Base-by-base conservation (phyloP, 2,797 vertebrate genomes). In the Fistularia commersonii region DNA sequence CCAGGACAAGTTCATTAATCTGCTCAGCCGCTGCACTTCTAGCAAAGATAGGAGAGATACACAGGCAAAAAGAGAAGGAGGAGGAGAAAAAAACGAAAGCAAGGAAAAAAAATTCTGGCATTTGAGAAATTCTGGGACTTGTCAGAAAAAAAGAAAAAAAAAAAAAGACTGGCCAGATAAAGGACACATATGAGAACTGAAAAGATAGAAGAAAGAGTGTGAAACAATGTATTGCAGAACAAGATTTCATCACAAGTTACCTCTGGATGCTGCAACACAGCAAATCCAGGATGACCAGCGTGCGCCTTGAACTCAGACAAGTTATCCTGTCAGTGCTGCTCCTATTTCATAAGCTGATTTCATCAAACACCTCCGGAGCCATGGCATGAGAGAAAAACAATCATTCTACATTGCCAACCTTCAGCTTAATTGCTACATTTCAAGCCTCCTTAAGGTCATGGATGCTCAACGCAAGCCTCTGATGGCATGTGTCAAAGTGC, bases 1-100 rank as follows among this genome's bases (percentile, higher is more conserved):
- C 71, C 58, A 48, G 67, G 64, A 38, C 61, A 41, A 71, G 43
- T 63, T 81, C 59, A 77, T 81, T 79, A 69, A 72, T 76, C 64
- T 64, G 44, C 58, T 74, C 55, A 61, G 41, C 48, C 62, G 63
- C 60, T 36, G 35, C 23, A 23, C 23, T 23, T 23, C 23, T 23
- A 23, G 23, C 23, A 23, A 4, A 23, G 4, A 23, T 23, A 23
- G 23, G 35, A 36, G 35, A 36, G 35, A 36, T 7, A 36, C 7
- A 36, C 7, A 36, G 35, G 31, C 15, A 54, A 50, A 57, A 48
- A 69, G 57, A 54, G 15, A 33, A 40, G 34, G 32, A 32, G 46
- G 60, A 15, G 36, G 41, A 49, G 43, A 41, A 3, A 50, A 13
- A 34, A 57, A 43, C 34, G 11, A 45, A 41, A 12, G 33, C 37